phyloP scores from a whole-genome alignment of 2,888 invertebrate genomes.

The Chrysina gloriosa region DNA sequence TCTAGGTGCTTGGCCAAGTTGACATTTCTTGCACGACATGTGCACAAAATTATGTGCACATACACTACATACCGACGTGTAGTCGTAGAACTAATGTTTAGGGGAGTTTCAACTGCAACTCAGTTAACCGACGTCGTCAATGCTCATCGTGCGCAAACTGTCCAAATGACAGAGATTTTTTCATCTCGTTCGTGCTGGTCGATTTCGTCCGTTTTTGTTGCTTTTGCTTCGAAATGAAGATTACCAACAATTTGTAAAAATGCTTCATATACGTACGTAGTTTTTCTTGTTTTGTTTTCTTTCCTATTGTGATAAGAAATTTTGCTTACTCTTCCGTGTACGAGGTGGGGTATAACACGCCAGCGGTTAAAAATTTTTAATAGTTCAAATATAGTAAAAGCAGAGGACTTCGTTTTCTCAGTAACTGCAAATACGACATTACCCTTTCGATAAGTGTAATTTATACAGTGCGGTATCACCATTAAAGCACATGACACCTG shows the following conservation, averaged over 20 bases:
- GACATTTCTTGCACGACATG: not conserved
- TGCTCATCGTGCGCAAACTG: not conserved
- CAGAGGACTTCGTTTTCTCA: too few relatives aligned
- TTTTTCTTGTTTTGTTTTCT: not conserved
- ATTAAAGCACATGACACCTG: too few relatives aligned
- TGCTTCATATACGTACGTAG: not conserved
- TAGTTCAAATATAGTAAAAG: too few relatives aligned
- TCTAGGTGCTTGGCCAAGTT: not conserved
- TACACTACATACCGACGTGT: not conserved
- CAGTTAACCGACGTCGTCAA: not conserved
- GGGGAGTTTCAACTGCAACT: not conserved
- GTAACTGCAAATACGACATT: too few relatives aligned
- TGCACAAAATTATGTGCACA: not conserved
- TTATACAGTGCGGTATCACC: too few relatives aligned
- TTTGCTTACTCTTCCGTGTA: not conserved
- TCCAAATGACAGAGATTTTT: not conserved
- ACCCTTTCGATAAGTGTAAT: too few relatives aligned
- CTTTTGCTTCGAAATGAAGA: not conserved
- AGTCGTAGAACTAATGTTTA: not conserved
- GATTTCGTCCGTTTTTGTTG: not conserved
- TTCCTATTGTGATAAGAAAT: not conserved
- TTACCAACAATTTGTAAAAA: too few relatives aligned
- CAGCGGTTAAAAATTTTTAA: too few relatives aligned
- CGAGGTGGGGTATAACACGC: too few relatives aligned
- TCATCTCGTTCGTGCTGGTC: not conserved